Base-by-base conservation (phyloP, 2,888 invertebrate species). In the Acleris cristana region DNA sequence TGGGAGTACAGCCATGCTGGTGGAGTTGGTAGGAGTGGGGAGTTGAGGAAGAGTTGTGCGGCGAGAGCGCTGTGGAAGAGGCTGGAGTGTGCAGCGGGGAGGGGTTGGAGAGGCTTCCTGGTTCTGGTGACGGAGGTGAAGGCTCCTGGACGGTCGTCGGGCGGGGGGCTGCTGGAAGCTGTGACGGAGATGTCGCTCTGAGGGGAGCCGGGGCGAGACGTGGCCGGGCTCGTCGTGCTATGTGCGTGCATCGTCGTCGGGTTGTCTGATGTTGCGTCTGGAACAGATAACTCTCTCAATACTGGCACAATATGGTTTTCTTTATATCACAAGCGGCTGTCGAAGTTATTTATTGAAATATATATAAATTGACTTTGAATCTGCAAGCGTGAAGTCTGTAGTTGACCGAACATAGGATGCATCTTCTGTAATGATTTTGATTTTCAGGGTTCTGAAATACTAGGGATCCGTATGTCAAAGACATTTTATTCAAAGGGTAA, bases 1-100 rank as follows among this genome's bases (percentile, higher is more conserved):
- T 96, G 96, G 0, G 96, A 96, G 78, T 96, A 96, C 6, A 96
- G 85, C 96, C 96, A 96, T 70, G 96, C 96, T 48, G 95, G 95
- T 7, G 96, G 96, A 1, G 96, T 96, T 1, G 96, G 96, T 70
- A 96, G 85, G 16, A 96, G 88, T 0, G 96, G 96, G 5, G 96
- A 94, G 79, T 96, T 96, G 48, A 96, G 91, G 79, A 96, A 96
- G 59, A 96, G 88, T 82, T 96, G 96, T 1, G 96, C 96, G 0
- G 96, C 96, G 75, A 90, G 76, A 67, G 88, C 90, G 72, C 88
- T 91, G 71, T 82, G 94, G 87, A 87, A 95, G 72, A 85, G 79
- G 58, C 86, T 89, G 3, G 94, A 94, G 8, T 60, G 65, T 49
- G 93, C 88, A 3, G 92, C 86, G 61, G 92, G 87, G 7, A 91